These are phyloP conservation scores for Falco columbarius DNA, from an alignment of 2,797 vertebrate species.

Conservation along the genomic window DNA sequence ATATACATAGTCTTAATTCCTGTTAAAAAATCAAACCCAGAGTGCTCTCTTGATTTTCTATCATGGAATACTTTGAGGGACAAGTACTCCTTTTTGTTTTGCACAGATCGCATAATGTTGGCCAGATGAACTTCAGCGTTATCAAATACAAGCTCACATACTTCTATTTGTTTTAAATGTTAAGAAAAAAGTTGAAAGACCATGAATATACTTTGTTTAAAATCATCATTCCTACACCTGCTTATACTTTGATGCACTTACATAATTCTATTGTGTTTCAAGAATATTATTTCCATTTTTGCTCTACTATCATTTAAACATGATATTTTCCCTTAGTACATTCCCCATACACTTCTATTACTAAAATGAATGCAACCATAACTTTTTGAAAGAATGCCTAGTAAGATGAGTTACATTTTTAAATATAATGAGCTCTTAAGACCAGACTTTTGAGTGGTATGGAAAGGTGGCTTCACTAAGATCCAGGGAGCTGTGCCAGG, in stretches of 20 bases:
- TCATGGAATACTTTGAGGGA: background rate
- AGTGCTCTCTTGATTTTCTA: background rate
- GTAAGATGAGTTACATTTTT: background rate
- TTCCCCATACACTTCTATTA: background rate
- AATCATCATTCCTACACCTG: background rate
- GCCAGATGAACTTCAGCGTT: background rate
- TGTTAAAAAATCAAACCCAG: background rate
- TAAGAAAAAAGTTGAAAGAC: background rate
- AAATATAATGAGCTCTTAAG: background rate
- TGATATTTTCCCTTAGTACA: background rate
- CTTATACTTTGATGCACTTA: background rate
- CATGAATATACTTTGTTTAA: background rate
- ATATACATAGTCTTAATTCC: background rate
- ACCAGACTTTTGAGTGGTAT: background rate
- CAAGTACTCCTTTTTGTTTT: background rate
- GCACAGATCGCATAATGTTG: background rate
- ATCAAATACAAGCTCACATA: background rate
- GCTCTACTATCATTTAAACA: background rate
- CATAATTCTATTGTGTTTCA: background rate
- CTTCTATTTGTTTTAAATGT: background rate
- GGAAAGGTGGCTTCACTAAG: background rate
- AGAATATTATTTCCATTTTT: background rate
- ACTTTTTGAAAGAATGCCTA: background rate
- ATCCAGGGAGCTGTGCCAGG: background rate
- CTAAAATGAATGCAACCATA: background rate